Evolutionary conservation across 2,888 invertebrate species (phyloP).

Genomic region (Nymphalis c-album): DNA sequence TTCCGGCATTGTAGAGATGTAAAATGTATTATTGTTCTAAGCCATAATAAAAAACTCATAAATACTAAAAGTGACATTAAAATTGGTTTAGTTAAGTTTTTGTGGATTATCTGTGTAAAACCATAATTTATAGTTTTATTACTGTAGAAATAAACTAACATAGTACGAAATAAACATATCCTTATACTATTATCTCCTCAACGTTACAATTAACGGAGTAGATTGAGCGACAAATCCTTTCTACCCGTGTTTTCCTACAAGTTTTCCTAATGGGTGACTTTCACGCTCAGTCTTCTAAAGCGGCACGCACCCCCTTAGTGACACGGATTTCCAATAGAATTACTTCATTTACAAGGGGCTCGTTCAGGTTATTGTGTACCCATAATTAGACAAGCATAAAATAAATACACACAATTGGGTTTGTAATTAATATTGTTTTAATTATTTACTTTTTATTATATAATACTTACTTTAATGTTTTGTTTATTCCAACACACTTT

Average conservation of each 20-base stretch:
- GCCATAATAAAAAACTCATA: too few species aligned
- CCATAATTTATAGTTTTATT: background rate
- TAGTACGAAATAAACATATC: background rate
- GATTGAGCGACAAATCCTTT: conserved; percentile 59
- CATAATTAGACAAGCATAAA: conserved; percentile 26
- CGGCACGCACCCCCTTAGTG: conserved; percentile 50
- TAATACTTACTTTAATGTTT: too few species aligned
- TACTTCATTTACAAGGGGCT: conserved; percentile 48
- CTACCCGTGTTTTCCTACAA: conserved; percentile 56
- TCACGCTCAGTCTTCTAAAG: conserved; percentile 57
- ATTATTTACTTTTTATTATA: too few species aligned
- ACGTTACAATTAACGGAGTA: conserved; percentile 43
- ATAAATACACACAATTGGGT: conserved; percentile 36
- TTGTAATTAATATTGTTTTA: background rate
- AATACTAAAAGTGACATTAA: too few species aligned
- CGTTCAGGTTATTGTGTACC: conserved; percentile 28
- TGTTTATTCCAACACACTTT: too few species aligned
- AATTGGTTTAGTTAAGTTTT: too few species aligned
- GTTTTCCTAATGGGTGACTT: conserved; percentile 68
- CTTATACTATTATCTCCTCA: conserved; percentile 15
- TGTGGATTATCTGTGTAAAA: background rate
- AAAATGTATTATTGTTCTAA: too few species aligned
- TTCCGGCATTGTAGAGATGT: too few species aligned
- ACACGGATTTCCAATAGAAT: conserved; percentile 67
- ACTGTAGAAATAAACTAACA: background rate